These are phyloP conservation scores for Scomber colias DNA, from an alignment of 2,113 vertebrate species.

Conservation along the genomic window DNA sequence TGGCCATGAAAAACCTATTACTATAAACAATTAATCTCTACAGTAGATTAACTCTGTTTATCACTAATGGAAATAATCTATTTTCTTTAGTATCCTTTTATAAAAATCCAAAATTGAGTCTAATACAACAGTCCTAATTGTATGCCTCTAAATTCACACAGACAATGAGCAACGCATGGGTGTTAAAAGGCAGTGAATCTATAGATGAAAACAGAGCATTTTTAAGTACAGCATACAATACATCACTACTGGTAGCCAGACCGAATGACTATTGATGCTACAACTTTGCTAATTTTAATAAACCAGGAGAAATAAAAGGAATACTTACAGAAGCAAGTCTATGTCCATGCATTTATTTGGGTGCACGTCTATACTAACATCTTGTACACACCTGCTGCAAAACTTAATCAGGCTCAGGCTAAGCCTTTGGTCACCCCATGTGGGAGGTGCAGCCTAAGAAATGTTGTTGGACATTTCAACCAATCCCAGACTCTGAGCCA, in stretches of 20 bases:
- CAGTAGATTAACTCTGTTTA: background rate
- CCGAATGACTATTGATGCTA: background rate
- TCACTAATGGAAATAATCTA: background rate
- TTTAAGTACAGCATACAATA: background rate
- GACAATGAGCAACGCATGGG: background rate
- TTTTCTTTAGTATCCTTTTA: background rate
- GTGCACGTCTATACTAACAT: conserved; percentile 72
- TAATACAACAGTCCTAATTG: background rate
- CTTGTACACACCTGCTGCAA: conserved; percentile 55
- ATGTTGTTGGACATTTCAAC: conserved; percentile 27
- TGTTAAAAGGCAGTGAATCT: conserved; percentile 1
- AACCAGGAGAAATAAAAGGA: background rate
- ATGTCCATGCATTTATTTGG: conserved; percentile 80
- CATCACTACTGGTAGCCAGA: background rate
- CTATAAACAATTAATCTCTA: background rate
- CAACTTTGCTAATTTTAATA: background rate
- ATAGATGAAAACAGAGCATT: conserved; percentile 4
- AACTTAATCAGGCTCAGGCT: conserved; percentile 87
- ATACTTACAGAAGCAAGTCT: conserved; percentile 83
- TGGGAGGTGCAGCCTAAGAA: conserved; percentile 71
- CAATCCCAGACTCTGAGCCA: conserved; percentile 56
- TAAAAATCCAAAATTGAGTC: background rate
- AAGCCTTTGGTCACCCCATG: conserved; percentile 77
- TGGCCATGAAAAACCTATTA: background rate
- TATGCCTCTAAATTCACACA: too few relatives aligned